A percentile compares a stretch with the other conserved stretches of the same genome.
Evolutionary conservation across 2,888 invertebrate species (phyloP).

Genomic region (Apodemia hepburni): DNA sequence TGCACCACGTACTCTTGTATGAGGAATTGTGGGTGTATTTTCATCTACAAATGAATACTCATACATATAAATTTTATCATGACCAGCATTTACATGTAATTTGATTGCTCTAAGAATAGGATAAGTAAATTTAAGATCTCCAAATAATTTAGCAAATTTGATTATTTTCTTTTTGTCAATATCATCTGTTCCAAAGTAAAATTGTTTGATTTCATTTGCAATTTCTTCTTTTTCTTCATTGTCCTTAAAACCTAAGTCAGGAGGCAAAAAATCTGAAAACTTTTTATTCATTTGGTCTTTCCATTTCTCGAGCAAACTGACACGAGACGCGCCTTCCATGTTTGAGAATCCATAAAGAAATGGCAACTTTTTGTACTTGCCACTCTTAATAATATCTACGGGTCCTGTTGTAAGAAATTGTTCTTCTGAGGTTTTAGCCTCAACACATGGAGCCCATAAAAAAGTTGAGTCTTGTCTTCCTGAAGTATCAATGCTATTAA

Average conservation of each 20-base stretch:
- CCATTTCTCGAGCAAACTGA: slow-evolving; percentile 38
- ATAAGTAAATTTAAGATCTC: slow-evolving; percentile 50
- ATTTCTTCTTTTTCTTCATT: slow-evolving; percentile 28
- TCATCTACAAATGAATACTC: slow-evolving; percentile 44
- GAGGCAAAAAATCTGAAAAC: slow-evolving; percentile 15
- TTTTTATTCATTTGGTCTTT: slow-evolving; percentile 27
- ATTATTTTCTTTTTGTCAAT: slow-evolving; percentile 34
- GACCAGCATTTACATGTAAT: slow-evolving; percentile 35
- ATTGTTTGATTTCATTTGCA: slow-evolving; percentile 38
- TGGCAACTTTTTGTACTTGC: slow-evolving; percentile 43
- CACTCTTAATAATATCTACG: slow-evolving; percentile 40
- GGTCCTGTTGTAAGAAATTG: slow-evolving; percentile 44
- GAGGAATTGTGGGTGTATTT: slow-evolving; percentile 35
- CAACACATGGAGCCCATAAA: slow-evolving; percentile 40
- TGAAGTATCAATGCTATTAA: slow-evolving; percentile 33
- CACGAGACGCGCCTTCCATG: slow-evolving; percentile 41
- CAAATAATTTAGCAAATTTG: slow-evolving; percentile 37
- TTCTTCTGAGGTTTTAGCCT: slow-evolving; percentile 39
- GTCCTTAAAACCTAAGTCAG: slow-evolving; percentile 13
- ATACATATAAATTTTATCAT: slow-evolving; percentile 41
- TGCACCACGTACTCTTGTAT: slow-evolving; percentile 40
- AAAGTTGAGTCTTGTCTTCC: slow-evolving; percentile 33
- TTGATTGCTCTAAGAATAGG: slow-evolving; percentile 39
- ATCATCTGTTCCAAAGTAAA: slow-evolving; percentile 43
- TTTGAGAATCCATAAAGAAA: slow-evolving; percentile 45